These are phyloP conservation scores for Aphidius colemani DNA, from an alignment of 2,888 invertebrate species.

Conservation along the genomic window DNA sequence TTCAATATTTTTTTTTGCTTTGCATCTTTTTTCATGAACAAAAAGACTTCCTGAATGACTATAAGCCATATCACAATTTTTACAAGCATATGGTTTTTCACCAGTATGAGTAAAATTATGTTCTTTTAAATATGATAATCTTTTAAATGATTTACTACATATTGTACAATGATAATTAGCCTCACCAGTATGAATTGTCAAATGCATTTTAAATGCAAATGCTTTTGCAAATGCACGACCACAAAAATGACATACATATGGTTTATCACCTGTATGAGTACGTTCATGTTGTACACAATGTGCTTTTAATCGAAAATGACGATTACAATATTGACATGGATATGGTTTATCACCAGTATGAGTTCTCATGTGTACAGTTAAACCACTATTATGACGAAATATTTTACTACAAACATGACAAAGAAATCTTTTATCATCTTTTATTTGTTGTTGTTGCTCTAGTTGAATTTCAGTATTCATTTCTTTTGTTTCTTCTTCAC, in stretches of 20 bases:
- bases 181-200: constrained; percentile 54
- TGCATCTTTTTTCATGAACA: constrained; percentile 51
- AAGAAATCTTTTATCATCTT: constrained; percentile 47
- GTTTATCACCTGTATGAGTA: constrained; percentile 53
- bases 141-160: constrained; percentile 52
- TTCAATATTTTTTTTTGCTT: constrained; percentile 16
- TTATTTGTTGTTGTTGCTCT: constrained; percentile 28
- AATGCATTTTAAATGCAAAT: constrained; percentile 53
- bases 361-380: constrained; percentile 55
- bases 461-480: too few relatives aligned
- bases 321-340: constrained; percentile 52
- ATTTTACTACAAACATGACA: constrained; percentile 56
- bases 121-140: constrained; percentile 53
- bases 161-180: constrained; percentile 56
- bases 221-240: constrained; percentile 55
- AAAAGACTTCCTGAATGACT: constrained; percentile 55
- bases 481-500: constrained; percentile 30
- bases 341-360: constrained; percentile 55
- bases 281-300: constrained; percentile 55
- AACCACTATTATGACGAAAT: constrained; percentile 52
- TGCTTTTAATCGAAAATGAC: constrained; percentile 53
- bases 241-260: constrained; percentile 54
- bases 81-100: constrained; percentile 54
- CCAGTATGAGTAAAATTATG: constrained; percentile 54
- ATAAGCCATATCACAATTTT: constrained; percentile 53